These are phyloP conservation scores for Abrostola triplasia DNA, from an alignment of 2,888 invertebrate genomes.

Conservation along the genomic window DNA sequence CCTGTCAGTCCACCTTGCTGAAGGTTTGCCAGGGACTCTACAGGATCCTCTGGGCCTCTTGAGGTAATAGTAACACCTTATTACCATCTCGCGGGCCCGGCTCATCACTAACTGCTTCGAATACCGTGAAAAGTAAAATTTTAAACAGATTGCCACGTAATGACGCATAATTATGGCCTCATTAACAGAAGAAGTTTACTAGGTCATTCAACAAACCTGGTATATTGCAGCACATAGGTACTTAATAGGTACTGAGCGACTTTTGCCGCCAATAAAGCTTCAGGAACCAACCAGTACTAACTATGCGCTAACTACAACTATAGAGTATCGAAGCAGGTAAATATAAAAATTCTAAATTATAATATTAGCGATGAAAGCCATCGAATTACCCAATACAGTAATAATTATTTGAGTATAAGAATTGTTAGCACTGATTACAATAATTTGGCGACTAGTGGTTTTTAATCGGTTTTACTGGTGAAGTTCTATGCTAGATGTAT, in stretches of 20 bases:
- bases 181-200: conserved; percentile 24
- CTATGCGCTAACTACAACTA: conserved; percentile 16
- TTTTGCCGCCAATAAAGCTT: conserved; percentile 19
- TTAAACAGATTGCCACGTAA: conserved; percentile 7
- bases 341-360: not conserved
- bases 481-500: too few relatives aligned
- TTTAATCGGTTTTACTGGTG: too few relatives aligned
- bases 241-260: conserved; percentile 29
- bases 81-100: too few relatives aligned
- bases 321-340: not conserved
- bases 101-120: not conserved
- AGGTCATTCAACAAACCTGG: conserved; percentile 41
- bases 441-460: too few relatives aligned
- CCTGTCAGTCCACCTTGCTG: too few relatives aligned
- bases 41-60: too few relatives aligned
- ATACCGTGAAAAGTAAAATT: not conserved
- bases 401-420: too few relatives aligned
- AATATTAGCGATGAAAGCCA: not conserved
- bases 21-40: too few relatives aligned
- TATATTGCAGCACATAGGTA: conserved; percentile 33
- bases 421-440: too few relatives aligned
- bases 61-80: too few relatives aligned
- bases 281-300: conserved; percentile 17
- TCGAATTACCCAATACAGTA: not conserved
- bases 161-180: conserved; percentile 5